Evolutionary conservation across 1,140 invertebrate species (phyloP).

Genomic region (Scaptomyza montana): DNA sequence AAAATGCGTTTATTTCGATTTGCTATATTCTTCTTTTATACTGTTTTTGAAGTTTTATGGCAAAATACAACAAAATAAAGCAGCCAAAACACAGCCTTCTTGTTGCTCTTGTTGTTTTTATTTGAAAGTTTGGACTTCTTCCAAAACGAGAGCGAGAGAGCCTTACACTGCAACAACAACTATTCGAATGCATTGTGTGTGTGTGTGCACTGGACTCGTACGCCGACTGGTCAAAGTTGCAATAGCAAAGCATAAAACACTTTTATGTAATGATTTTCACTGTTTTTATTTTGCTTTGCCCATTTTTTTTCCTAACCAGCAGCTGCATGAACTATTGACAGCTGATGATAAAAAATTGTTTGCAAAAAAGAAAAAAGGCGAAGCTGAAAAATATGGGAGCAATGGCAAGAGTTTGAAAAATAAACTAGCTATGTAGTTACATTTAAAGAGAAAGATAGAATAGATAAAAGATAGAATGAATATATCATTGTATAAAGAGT

Average conservation of each 20-base stretch:
- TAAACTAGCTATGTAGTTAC: constrained; percentile 9
- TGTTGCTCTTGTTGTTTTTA: constrained; percentile 24
- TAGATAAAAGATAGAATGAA: neutral
- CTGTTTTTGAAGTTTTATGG: constrained; percentile 69
- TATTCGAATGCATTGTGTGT: neutral
- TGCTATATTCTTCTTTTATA: constrained; percentile 44
- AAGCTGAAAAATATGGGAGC: constrained; percentile 3
- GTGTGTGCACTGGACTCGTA: constrained; percentile 42
- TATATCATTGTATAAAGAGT: too few relatives aligned
- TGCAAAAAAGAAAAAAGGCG: constrained; percentile 27
- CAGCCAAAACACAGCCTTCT: constrained; percentile 25
- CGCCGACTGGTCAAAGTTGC: constrained; percentile 73
- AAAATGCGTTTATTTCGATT: constrained; percentile 79
- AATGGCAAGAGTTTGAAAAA: constrained; percentile 5
- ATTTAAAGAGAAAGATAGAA: neutral
- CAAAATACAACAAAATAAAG: constrained; percentile 53
- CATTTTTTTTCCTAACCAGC: constrained; percentile 53
- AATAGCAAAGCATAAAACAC: constrained; percentile 77
- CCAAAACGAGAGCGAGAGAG: constrained; percentile 37
- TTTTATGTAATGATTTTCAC: constrained; percentile 75
- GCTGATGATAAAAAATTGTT: constrained; percentile 81
- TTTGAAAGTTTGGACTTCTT: constrained; percentile 71
- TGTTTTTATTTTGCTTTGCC: constrained; percentile 45
- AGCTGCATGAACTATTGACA: constrained; percentile 78
- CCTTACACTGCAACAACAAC: constrained; percentile 44